These are phyloP conservation scores for Alexandromys fortis DNA, from an alignment of 2,113 vertebrate genomes.

Conservation along the genomic window DNA sequence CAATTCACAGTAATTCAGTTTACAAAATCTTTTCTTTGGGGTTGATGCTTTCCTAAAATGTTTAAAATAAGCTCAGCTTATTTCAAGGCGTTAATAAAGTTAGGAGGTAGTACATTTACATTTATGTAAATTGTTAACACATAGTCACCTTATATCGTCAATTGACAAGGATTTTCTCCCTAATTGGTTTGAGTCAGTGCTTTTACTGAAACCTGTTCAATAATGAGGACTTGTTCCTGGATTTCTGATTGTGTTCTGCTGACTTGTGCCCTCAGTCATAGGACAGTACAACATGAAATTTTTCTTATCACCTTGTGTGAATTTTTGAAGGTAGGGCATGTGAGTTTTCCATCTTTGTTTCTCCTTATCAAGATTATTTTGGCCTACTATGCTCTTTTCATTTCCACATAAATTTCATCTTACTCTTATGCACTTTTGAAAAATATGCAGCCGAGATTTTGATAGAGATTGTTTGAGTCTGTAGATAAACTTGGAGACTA, in stretches of 20 bases:
- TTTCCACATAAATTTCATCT: constrained; percentile 20
- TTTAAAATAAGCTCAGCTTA: neutral
- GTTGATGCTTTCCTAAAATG: neutral
- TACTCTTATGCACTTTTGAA: neutral
- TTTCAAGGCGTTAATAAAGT: neutral
- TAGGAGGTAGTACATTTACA: neutral
- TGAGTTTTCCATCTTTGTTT: neutral
- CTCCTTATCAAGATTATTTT: constrained; percentile 44
- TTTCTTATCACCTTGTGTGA: neutral
- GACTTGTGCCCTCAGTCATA: neutral
- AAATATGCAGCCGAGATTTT: constrained; percentile 19
- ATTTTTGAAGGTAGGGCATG: neutral
- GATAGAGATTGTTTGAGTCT: constrained; percentile 3
- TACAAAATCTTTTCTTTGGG: neutral
- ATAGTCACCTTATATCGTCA: neutral
- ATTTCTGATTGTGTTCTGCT: neutral
- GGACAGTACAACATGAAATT: neutral
- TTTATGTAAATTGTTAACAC: neutral
- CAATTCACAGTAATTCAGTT: neutral
- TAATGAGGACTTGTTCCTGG: neutral
- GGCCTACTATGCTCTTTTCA: neutral
- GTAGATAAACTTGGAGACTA: neutral
- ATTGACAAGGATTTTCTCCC: neutral
- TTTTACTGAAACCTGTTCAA: constrained; percentile 1
- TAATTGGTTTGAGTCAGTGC: neutral